phyloP scores from a whole-genome alignment of 2,888 invertebrate species.

The Catocala fraxini region DNA sequence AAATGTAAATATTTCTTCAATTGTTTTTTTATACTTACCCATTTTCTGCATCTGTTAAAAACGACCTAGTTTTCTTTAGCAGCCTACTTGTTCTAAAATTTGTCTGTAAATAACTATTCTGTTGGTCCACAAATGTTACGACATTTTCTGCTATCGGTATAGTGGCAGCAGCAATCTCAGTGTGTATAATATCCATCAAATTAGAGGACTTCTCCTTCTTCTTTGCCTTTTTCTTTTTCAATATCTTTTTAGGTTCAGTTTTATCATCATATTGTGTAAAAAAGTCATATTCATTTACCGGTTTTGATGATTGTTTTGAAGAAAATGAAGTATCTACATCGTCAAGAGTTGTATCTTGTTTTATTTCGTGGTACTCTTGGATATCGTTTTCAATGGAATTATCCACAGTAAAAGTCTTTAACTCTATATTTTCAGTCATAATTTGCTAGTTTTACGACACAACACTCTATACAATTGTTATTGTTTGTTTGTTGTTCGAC shows the following conservation, averaged over 20 bases:
- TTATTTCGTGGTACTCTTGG: slow-evolving; percentile 79
- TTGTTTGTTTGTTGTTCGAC: slow-evolving; percentile 17
- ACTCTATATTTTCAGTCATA: slow-evolving; percentile 72
- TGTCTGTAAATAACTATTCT: slow-evolving; percentile 56
- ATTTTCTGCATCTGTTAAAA: slow-evolving; percentile 59
- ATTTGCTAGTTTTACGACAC: slow-evolving; percentile 28
- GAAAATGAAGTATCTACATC: slow-evolving; percentile 51
- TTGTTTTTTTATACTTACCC: too few species aligned
- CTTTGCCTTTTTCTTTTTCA: slow-evolving; percentile 65
- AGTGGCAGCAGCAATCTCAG: slow-evolving; percentile 64
- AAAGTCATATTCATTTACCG: slow-evolving; percentile 68
- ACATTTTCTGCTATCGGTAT: slow-evolving; percentile 64
- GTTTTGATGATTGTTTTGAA: slow-evolving; percentile 47
- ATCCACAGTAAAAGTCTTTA: slow-evolving; percentile 57
- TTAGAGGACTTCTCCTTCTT: slow-evolving; percentile 59
- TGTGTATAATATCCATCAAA: slow-evolving; percentile 73
- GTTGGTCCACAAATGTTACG: slow-evolving; percentile 55
- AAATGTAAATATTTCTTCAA: too few species aligned
- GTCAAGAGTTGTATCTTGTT: slow-evolving; percentile 50
- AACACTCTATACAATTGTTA: slow-evolving; percentile 10
- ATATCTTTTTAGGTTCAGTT: slow-evolving; percentile 46
- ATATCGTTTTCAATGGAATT: slow-evolving; percentile 62
- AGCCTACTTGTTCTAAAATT: slow-evolving; percentile 40
- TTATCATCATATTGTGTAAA: slow-evolving; percentile 68
- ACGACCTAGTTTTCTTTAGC: slow-evolving; percentile 43